phyloP scores from a whole-genome alignment of 1,140 invertebrate species.

The Tribolium madens region DNA sequence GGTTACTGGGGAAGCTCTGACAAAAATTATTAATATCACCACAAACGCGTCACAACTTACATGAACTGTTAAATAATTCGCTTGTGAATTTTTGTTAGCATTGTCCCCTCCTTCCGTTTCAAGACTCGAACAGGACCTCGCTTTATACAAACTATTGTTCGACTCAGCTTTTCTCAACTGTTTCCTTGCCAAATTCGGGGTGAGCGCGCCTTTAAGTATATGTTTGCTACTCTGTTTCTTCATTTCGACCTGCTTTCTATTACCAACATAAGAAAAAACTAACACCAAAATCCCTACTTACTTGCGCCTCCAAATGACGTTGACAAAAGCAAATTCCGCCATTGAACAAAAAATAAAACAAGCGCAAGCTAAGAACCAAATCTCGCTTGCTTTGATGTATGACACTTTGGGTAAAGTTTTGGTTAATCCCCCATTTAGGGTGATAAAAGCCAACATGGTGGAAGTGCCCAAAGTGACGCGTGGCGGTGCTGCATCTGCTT shows the following conservation, averaged over 20 bases:
- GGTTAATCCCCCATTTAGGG: conserved; percentile 83
- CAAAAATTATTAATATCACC: neutral
- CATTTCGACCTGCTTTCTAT: conserved; percentile 81
- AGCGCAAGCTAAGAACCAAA: conserved; percentile 88
- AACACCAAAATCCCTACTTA: conserved; percentile 74
- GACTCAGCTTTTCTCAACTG: conserved; percentile 73
- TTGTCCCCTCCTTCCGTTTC: conserved; percentile 68
- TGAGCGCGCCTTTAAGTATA: conserved; percentile 84
- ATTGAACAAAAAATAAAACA: conserved; percentile 87
- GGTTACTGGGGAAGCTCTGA: conserved; percentile 75
- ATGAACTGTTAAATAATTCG: conserved; percentile 81
- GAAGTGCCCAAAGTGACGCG: conserved; percentile 85
- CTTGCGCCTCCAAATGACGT: conserved; percentile 88
- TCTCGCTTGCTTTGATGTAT: conserved; percentile 91
- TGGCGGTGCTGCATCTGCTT: conserved; percentile 86
- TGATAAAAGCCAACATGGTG: conserved; percentile 89
- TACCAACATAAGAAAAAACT: conserved; percentile 41
- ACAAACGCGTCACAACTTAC: too few species aligned
- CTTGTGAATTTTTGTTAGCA: conserved; percentile 66
- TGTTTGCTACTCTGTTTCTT: conserved; percentile 88
- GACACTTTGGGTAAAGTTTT: conserved; percentile 89
- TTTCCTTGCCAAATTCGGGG: conserved; percentile 78
- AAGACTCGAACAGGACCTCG: conserved; percentile 78
- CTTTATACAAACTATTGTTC: conserved; percentile 72
- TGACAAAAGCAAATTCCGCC: conserved; percentile 91